A percentile compares a stretch with the other conserved stretches of the same genome.
phyloP scores from a whole-genome alignment of 2,797 vertebrate genomes.

The Rhynchotus rufescens region DNA sequence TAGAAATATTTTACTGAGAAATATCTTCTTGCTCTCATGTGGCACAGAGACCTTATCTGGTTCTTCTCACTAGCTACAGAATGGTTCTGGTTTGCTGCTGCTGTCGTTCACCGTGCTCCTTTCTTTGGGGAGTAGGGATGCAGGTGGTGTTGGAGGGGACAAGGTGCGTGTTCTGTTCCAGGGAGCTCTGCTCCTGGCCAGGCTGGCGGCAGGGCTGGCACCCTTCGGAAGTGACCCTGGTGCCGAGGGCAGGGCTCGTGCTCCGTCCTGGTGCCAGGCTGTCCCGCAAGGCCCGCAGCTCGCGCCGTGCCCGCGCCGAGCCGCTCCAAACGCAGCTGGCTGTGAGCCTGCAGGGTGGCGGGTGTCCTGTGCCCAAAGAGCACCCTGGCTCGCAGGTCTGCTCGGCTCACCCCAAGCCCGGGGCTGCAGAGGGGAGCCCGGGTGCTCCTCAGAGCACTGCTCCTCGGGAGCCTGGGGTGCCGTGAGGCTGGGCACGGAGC shows the following conservation, averaged over 20 bases:
- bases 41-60: too few relatives aligned
- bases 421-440: too few relatives aligned
- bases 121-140: neutral
- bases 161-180: rapidly evolving
- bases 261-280: too few relatives aligned
- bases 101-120: neutral
- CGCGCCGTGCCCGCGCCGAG: rapidly evolving
- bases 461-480: neutral
- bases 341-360: neutral
- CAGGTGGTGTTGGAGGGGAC: neutral
- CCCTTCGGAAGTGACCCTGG: neutral
- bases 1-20: too few relatives aligned
- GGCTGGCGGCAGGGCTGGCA: neutral
- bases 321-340: neutral
- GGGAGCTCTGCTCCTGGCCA: neutral
- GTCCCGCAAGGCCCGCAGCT: too few relatives aligned
- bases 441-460: rapidly evolving
- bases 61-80: neutral
- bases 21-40: neutral
- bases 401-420: neutral
- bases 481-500: neutral
- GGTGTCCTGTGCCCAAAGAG: neutral
- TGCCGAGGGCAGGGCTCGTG: too few relatives aligned
- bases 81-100: neutral
- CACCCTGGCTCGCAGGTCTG: neutral